These are phyloP conservation scores for Cygnus olor DNA, from an alignment of 2,797 vertebrate species.

Conservation along the genomic window DNA sequence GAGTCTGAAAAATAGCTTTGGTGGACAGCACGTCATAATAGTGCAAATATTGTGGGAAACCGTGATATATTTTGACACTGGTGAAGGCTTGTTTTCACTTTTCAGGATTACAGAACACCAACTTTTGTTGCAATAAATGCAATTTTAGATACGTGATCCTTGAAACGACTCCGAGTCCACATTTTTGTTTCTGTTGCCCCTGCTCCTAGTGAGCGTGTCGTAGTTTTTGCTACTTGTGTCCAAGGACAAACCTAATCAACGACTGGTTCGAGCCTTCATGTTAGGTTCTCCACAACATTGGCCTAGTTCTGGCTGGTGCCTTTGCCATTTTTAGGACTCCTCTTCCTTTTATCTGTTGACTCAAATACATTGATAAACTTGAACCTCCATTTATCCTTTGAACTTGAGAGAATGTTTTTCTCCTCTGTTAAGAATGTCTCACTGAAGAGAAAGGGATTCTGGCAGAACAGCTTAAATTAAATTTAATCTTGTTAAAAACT, in stretches of 20 bases:
- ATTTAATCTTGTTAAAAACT: neutral
- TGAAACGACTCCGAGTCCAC: neutral
- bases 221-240: conserved; percentile 41
- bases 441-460: neutral
- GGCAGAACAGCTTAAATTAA: neutral
- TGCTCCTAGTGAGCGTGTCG: conserved; percentile 35
- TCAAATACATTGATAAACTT: conserved; percentile 52
- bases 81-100: conserved; percentile 20
- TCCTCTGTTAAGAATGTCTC: neutral
- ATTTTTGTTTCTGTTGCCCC: conserved; percentile 28
- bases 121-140: neutral
- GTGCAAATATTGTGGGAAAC: conserved; percentile 27
- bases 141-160: conserved; percentile 14
- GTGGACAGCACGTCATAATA: neutral
- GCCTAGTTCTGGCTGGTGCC: conserved; percentile 38
- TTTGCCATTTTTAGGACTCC: conserved; percentile 56
- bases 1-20: neutral
- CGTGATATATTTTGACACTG: neutral
- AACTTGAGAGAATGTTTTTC: conserved; percentile 37
- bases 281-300: conserved; percentile 41
- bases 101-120: conserved; percentile 31
- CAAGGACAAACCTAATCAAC: conserved; percentile 61
- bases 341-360: neutral
- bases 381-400: conserved; percentile 58
- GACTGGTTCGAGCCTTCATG: conserved; percentile 35